Base-by-base conservation (phyloP, 2,888 invertebrate genomes). In the Epirrita christyi region DNA sequence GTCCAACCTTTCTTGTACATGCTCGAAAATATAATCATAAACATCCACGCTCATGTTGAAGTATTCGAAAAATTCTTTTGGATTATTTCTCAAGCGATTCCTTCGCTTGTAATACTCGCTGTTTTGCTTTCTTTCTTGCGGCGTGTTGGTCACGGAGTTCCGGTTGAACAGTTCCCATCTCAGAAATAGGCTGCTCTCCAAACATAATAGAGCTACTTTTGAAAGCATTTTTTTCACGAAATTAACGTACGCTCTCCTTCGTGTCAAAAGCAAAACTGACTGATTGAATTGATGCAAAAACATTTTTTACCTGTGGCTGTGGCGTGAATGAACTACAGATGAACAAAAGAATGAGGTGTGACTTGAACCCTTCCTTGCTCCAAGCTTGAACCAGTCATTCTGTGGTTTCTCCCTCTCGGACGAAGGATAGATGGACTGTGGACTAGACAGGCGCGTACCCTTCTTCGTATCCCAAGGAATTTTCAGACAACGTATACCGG, bases 1-100 rank as follows among this genome's bases (percentile, higher is more conserved):
- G 8, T 55, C 34, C 29, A 64, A 13, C 10, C 48, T 59, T 0
- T 55, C 49, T 3, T n/a, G 37, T n/a, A 67, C 58, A 8, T 56
- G 34, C 29, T 60, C 47, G 11, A 59, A 48, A 59, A 67, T 65
- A 15, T 67, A 67, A 38, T 67, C 64, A 32, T 62, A 67, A 0
- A 53, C 55, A 10, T 44, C 43, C 29, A 63, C 15, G 29, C 58
- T 63, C 44, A 65, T 38, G 34, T 55, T 54, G 6, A 65, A 49
- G 21, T 63, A 38, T 0, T 56, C 41, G 14, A 57, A 65, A 11
- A 67, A 67, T 13, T 36, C 34, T 0, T 34, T 37, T 2, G 59
- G 58, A 27, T 59, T 50, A 7, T 44, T 40, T 8, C 60, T 55
- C 2, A 65, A 14, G 2, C 27, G 1, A 36, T 47, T 51, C 8